These are phyloP conservation scores for Chrysaora quinquecirrha DNA, from an alignment of 30 jellyfish, hydroid and myxozoan species.

Conservation along the genomic window DNA sequence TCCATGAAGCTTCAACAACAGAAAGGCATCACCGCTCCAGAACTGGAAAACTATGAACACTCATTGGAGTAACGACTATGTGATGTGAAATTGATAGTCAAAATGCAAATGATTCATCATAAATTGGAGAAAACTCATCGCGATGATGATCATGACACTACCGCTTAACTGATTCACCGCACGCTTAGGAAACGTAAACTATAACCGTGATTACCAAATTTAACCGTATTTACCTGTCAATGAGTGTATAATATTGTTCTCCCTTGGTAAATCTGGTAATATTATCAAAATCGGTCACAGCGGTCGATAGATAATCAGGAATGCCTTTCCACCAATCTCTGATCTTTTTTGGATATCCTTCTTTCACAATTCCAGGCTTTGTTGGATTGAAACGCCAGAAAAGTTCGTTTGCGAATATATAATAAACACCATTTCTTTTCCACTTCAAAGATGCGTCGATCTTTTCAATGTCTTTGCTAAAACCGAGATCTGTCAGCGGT, in stretches of 20 bases:
- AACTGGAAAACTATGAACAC: too few species aligned
- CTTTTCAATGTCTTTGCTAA: conserved; percentile 29
- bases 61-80: too few species aligned
- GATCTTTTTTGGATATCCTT: conserved; percentile 60
- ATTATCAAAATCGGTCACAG: conserved; percentile 59
- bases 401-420: conserved; percentile 40
- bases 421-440: conserved; percentile 53
- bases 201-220: too few species aligned
- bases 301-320: conserved; percentile 60
- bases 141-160: too few species aligned
- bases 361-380: conserved; percentile 14
- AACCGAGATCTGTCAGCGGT: conserved; percentile 40
- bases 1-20: too few species aligned
- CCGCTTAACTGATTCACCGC: too few species aligned
- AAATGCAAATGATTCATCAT: too few species aligned
- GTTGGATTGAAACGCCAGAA: conserved; percentile 72
- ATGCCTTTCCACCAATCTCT: conserved; percentile 61
- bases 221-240: conserved; percentile 50
- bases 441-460: conserved; percentile 63
- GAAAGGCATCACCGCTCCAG: too few species aligned
- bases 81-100: too few species aligned
- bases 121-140: too few species aligned
- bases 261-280: conserved; percentile 51
- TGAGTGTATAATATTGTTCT: conserved; percentile 33
- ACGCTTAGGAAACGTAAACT: too few species aligned